These are phyloP conservation scores for Cheiracanthium punctorium DNA, from an alignment of 2,888 invertebrate species.

Conservation along the genomic window DNA sequence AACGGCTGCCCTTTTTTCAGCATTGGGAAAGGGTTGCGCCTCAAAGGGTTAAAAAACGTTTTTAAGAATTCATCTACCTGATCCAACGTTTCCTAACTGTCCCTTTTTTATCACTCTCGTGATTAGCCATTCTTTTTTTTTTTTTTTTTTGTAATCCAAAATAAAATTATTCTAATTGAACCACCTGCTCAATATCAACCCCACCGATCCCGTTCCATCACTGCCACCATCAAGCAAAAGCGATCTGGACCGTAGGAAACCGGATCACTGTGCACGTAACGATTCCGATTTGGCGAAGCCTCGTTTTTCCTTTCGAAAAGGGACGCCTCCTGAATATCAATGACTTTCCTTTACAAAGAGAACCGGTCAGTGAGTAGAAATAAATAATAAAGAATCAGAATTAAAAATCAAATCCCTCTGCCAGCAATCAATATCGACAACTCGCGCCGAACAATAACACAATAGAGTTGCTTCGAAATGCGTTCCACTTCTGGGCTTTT, in stretches of 20 bases:
- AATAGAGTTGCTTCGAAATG: constrained; percentile 44
- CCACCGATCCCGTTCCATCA: constrained; percentile 1
- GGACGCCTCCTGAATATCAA: constrained; percentile 60
- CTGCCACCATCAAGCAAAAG: background rate
- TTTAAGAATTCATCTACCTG: too few species aligned
- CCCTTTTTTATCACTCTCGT: too few species aligned
- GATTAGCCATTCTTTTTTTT: too few species aligned
- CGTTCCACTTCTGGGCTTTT: constrained; percentile 43
- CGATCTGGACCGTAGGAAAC: constrained; percentile 33
- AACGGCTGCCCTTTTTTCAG: too few species aligned
- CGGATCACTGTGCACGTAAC: constrained; percentile 57
- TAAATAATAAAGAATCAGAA: constrained; percentile 9
- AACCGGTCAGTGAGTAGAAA: constrained; percentile 51
- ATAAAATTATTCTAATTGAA: background rate
- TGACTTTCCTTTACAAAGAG: constrained; percentile 46
- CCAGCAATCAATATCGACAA: constrained; percentile 62
- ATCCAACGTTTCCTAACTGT: too few species aligned
- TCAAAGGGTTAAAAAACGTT: too few species aligned
- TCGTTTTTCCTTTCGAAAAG: constrained; percentile 60
- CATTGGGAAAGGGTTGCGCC: too few species aligned
- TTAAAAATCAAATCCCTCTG: background rate
- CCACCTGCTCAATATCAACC: constrained; percentile 4
- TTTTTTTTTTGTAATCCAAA: background rate
- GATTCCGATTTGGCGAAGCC: constrained; percentile 42
- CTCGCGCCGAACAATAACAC: constrained; percentile 61